Evolutionary conservation across 1,140 invertebrate genomes (phyloP), one percentile per base, ranked within the genome.

Genomic region (Chrysomallon squamiferum): DNA sequence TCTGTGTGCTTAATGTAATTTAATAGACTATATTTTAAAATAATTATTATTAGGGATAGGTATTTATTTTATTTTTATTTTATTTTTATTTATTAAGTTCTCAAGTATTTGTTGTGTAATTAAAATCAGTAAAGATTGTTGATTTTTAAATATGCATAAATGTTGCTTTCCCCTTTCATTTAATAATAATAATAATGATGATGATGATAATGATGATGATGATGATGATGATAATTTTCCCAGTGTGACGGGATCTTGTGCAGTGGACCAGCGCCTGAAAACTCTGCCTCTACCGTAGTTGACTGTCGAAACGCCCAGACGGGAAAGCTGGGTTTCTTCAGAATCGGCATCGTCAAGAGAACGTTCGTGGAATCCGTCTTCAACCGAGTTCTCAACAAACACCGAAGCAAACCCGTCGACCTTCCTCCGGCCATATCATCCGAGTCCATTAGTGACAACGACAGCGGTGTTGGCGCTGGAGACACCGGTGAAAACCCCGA

Each of bases 221-320:
- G n/a, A n/a, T n/a, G n/a, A n/a, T n/a, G n/a, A n/a, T n/a, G n/a
- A n/a, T n/a, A n/a, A n/a, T n/a, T 62, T 58, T 50, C 62, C 15
- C 59, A 79, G 77, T 74, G 72, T 59, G 77, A 79, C 58, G 77
- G 77, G 11, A 77, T 79, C 57, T 59, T 79, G 18, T 77, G 75
- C 56, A 71, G 73, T 25, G 77, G 77, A 11, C 75, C 77, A 11
- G 76, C 77, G 35, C 69, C 66, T 3, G 77, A 77, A 61, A 79
- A 79, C 62, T 66, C 73, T 25, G 75, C 75, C 3, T 79, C 77
- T 0, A 79, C 77, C 9, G 77, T 79, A 5, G 77, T 79, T 9
- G 75, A 79, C 61, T 77, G 75, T 29, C 59, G 75, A 5, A 71
- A 75, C 18, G 63, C 75, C 25, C 41, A 59, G 7, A 70, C 74